These are phyloP conservation scores for Sebastes miniatus DNA, from an alignment of 2,797 vertebrate species.

Conservation along the genomic window DNA sequence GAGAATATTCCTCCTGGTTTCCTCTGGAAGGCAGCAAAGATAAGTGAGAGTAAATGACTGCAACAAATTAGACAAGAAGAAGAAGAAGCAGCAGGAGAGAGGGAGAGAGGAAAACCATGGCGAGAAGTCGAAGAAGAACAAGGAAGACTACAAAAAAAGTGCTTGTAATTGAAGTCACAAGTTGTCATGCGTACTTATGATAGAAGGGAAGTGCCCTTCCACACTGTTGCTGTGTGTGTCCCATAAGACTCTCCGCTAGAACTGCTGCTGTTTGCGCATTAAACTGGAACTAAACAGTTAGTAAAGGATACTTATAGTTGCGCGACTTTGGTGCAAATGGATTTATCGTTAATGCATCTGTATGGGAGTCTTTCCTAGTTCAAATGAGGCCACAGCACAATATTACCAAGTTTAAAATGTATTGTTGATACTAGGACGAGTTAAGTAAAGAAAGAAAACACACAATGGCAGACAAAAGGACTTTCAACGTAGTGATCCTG, in stretches of 20 bases:
- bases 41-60: neutral
- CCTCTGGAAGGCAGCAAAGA: conserved; percentile 74
- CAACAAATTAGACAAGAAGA: conserved; percentile 27
- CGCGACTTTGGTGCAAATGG: conserved; percentile 3
- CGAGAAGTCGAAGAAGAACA: conserved; percentile 4
- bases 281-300: conserved; percentile 25
- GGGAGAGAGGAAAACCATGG: conserved; percentile 23
- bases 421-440: neutral
- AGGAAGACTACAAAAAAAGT: conserved; percentile 16
- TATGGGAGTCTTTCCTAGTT: neutral
- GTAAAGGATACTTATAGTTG: conserved; percentile 6
- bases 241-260: neutral
- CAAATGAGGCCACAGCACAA: neutral
- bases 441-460: neutral
- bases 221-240: neutral
- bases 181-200: conserved; percentile 68
- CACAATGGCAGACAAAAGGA: conserved; percentile 81
- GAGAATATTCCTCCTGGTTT: conserved; percentile 20
- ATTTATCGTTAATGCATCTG: neutral
- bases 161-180: conserved; percentile 77
- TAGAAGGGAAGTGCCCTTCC: conserved; percentile 30
- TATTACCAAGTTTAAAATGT: neutral
- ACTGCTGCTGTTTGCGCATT: neutral
- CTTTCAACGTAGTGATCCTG: conserved; percentile 82
- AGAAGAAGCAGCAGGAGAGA: neutral